These are phyloP conservation scores for Dendronephthya gigantea DNA, from an alignment of 64 coral and sea anemone genomes.

Conservation along the genomic window DNA sequence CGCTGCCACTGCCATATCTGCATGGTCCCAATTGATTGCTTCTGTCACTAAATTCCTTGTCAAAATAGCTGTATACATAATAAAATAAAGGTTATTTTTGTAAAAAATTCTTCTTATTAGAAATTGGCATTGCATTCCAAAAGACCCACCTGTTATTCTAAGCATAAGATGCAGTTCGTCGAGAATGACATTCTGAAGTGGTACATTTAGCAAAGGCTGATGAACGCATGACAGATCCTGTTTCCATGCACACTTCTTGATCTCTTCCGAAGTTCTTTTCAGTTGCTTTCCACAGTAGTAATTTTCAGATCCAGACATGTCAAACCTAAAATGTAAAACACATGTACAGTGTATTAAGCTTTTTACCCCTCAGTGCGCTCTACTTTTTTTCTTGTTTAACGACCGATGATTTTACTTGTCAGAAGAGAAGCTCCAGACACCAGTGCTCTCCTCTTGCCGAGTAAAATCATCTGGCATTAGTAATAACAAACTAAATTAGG, in stretches of 20 bases:
- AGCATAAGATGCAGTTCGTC: neutral
- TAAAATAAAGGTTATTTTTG: neutral
- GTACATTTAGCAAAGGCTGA: neutral
- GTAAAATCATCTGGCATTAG: no score
- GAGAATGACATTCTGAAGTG: neutral
- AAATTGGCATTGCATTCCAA: neutral
- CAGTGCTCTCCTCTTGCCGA: no score
- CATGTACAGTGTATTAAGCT: neutral
- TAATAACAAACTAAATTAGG: no score
- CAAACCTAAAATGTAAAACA: neutral
- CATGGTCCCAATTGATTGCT: conserved; percentile 1
- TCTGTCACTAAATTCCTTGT: neutral
- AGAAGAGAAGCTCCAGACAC: no score
- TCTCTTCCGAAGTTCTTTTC: neutral
- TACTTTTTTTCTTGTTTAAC: no score
- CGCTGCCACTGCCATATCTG: neutral
- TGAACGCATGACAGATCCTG: neutral
- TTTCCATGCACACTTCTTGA: no score
- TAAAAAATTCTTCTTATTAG: neutral
- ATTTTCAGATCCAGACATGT: neutral
- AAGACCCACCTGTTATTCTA: neutral
- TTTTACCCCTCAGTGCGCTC: no score
- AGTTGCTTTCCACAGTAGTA: neutral
- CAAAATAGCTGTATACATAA: conserved; percentile 1
- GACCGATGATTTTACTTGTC: no score